phyloP scores from a whole-genome alignment of 2,113 vertebrate genomes.

The Perccottus glenii region DNA sequence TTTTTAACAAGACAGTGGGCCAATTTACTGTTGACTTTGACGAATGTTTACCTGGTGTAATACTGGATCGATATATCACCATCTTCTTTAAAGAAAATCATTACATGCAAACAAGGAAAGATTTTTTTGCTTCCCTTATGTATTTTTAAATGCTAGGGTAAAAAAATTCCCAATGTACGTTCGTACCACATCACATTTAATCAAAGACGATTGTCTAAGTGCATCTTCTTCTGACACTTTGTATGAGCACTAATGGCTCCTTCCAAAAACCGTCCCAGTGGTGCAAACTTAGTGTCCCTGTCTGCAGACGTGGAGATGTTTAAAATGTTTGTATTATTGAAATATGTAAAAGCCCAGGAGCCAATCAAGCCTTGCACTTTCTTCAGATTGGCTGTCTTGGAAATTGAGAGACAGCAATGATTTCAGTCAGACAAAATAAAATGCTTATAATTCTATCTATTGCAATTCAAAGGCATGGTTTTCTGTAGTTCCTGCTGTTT shows the following conservation, averaged over 20 bases:
- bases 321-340: slow-evolving; percentile 19
- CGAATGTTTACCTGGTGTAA: too few relatives aligned
- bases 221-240: background rate
- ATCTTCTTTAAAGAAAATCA: too few relatives aligned
- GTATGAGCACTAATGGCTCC: background rate
- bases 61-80: too few relatives aligned
- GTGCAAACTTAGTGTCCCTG: background rate
- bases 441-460: background rate
- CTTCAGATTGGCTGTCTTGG: slow-evolving; percentile 19
- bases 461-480: too few relatives aligned
- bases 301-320: slow-evolving; percentile 26
- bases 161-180: background rate
- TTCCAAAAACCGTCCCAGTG: background rate
- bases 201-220: background rate
- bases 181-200: background rate
- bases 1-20: too few relatives aligned
- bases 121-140: too few relatives aligned
- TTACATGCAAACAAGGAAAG: too few relatives aligned
- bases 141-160: background rate
- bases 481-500: too few relatives aligned
- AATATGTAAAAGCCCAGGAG: slow-evolving; percentile 10
- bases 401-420: background rate
- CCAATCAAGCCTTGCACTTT: background rate
- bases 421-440: background rate
- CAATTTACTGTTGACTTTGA: too few relatives aligned